Conservation (phyloP, 2,797 vertebrate genomes). For the Myiotriccus ornatus region DNA sequence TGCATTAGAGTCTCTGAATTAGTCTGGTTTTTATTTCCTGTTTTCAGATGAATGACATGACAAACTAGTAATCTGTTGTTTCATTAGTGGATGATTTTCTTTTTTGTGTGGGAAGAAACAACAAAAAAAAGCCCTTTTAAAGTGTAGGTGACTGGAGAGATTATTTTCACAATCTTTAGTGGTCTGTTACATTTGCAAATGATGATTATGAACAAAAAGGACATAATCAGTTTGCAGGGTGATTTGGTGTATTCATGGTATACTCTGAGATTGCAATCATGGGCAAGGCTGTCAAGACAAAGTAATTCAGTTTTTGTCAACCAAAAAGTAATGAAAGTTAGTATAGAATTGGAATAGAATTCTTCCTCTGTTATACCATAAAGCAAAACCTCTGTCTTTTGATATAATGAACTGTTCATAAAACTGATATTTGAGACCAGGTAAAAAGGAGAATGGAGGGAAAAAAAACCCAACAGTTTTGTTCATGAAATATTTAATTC, state of each 20-base stretch:
- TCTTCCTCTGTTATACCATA: not conserved
- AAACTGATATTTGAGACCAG: not conserved
- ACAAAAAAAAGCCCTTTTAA: not conserved
- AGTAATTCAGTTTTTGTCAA: not conserved
- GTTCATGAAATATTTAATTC: not conserved
- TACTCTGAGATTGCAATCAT: not conserved
- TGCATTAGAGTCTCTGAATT: not conserved
- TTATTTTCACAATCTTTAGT: fast-evolving
- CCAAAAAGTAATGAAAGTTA: not conserved
- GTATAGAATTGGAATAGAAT: not conserved
- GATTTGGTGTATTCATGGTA: not conserved
- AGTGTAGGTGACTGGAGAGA: not conserved
- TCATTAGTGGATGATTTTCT: not conserved
- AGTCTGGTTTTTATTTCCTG: not conserved
- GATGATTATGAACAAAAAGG: not conserved
- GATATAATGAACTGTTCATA: not conserved
- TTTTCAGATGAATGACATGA: not conserved
- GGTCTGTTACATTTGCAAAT: not conserved
- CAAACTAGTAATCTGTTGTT: not conserved
- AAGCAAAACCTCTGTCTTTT: not conserved
- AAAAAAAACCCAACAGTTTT: fast-evolving
- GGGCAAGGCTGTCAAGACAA: not conserved
- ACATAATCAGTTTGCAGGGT: not conserved
- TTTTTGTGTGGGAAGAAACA: not conserved
- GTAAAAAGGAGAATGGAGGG: not conserved